Conservation (phyloP, 2,113 vertebrate genomes). For the Oenanthe melanoleuca region DNA sequence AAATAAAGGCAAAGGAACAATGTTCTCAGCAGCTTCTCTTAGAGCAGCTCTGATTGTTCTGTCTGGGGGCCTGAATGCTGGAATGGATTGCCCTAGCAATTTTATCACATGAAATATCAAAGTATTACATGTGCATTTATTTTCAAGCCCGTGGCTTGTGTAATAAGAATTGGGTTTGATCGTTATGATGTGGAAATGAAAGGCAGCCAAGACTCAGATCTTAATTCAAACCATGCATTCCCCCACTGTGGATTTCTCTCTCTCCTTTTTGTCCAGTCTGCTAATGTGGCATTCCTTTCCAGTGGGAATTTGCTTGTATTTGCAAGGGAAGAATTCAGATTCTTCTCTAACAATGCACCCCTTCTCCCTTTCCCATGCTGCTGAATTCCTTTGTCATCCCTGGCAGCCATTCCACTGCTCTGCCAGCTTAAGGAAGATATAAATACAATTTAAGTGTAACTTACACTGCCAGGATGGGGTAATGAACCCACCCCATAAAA, state of each 20-base stretch:
- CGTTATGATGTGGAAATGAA: neutral
- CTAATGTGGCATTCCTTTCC: slow-evolving; percentile 46
- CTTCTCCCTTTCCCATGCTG: slow-evolving; percentile 14
- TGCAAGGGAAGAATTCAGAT: slow-evolving; percentile 29
- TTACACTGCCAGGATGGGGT: neutral
- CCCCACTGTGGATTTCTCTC: neutral
- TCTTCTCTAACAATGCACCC: neutral
- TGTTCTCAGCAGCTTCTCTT: neutral
- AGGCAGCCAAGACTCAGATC: slow-evolving; percentile 43
- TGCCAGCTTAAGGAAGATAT: neutral
- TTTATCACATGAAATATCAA: slow-evolving; percentile 45
- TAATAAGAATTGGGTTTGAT: slow-evolving; percentile 19
- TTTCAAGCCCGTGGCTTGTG: slow-evolving; percentile 14
- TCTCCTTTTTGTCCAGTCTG: slow-evolving; percentile 45
- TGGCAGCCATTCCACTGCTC: neutral
- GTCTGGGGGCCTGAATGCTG: neutral
- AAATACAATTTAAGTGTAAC: neutral
- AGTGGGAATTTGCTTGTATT: slow-evolving; percentile 39
- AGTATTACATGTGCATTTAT: slow-evolving; percentile 40
- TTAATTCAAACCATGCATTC: slow-evolving; percentile 41
- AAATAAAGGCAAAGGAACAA: neutral
- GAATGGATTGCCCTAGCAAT: slow-evolving; percentile 10
- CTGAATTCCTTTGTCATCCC: slow-evolving; percentile 11
- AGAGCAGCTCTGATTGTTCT: neutral
- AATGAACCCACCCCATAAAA: neutral